Conservation (phyloP, 2,113 vertebrate species). For the Cricetomys ansorgei region DNA sequence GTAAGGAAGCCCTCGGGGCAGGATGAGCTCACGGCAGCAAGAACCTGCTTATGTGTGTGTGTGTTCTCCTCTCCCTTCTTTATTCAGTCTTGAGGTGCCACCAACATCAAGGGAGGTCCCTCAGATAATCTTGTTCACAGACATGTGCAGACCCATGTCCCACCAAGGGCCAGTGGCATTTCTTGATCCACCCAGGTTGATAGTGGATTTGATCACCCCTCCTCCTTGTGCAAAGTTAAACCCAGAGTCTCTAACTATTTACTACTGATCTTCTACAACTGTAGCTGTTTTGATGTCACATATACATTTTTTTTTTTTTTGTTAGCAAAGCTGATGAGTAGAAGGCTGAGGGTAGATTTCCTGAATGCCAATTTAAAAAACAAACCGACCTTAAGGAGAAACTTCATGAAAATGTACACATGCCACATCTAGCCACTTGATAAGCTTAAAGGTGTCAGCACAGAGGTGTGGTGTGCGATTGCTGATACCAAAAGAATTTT, state of each 20-base stretch:
- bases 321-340: background rate
- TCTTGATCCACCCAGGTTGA: background rate
- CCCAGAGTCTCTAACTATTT: background rate
- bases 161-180: background rate
- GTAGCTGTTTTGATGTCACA: background rate
- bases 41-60: too few relatives aligned
- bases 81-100: background rate
- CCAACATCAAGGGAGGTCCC: background rate
- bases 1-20: background rate
- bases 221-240: background rate
- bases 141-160: background rate
- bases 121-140: background rate
- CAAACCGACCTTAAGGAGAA: background rate
- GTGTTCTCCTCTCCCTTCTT: background rate
- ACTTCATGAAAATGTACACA: conserved; percentile 29
- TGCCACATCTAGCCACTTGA: background rate
- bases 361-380: background rate
- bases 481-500: background rate
- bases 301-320: background rate
- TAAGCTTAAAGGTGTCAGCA: background rate
- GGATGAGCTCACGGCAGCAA: background rate
- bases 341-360: conserved; percentile 41
- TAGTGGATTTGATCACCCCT: background rate
- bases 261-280: background rate
- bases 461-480: background rate